phyloP scores from a whole-genome alignment of 2,797 vertebrate species.

The Halcyon badia region DNA sequence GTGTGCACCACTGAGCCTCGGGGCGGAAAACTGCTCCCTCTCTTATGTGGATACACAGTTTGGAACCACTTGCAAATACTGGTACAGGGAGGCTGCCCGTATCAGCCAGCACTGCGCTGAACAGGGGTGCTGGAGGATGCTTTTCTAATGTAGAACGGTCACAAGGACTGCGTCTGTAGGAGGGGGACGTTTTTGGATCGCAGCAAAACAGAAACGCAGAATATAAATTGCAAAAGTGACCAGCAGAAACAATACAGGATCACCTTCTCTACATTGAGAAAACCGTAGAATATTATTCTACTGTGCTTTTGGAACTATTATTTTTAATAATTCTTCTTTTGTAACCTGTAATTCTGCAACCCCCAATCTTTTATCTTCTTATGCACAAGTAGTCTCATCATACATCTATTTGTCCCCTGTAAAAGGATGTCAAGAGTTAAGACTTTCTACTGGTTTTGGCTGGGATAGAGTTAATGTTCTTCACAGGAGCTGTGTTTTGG shows the following conservation, averaged over 20 bases:
- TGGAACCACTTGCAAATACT: background rate
- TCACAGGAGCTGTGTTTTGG: background rate
- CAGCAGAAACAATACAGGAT: background rate
- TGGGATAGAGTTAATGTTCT: background rate
- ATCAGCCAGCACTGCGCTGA: background rate
- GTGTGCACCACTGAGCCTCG: background rate
- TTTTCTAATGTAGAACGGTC: background rate
- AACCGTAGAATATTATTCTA: background rate
- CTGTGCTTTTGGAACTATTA: background rate
- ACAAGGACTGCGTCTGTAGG: background rate
- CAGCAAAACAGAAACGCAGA: background rate
- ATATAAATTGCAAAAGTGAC: background rate
- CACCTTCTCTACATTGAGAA: background rate
- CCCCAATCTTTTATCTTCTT: background rate
- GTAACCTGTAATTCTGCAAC: background rate
- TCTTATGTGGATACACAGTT: background rate
- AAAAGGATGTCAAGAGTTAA: background rate
- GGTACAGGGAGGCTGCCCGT: accelerated
- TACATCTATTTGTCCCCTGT: background rate
- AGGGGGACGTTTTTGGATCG: background rate
- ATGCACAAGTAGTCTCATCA: background rate
- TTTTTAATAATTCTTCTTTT: background rate
- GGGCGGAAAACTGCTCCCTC: background rate
- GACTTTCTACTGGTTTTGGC: background rate
- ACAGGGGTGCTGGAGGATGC: background rate